Percentiles rank a stretch among this genome's conserved stretches.
Evolutionary conservation across 2,797 vertebrate species (phyloP).

Genomic region (Ciconia nigra): DNA sequence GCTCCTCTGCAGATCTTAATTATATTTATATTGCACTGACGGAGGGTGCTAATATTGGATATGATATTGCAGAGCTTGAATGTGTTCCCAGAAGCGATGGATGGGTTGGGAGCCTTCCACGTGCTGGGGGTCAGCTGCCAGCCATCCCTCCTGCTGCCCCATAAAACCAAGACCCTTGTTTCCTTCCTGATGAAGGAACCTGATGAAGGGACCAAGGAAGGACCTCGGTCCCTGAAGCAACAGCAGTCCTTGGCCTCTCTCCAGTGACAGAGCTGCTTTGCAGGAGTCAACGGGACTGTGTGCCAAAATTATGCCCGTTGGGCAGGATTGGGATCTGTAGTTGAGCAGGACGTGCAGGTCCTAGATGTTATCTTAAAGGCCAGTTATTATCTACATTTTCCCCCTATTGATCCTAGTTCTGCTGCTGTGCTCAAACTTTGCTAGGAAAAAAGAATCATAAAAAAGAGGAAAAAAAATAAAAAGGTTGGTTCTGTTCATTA

Average conservation of each 20-base stretch:
- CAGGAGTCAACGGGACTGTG: background rate
- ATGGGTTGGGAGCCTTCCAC: fast-evolving
- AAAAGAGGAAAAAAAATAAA: background rate
- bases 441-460: background rate
- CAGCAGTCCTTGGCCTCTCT: background rate
- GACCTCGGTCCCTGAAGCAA: background rate
- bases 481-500: background rate
- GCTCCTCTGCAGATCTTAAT: background rate
- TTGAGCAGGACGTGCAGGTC: background rate
- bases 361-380: background rate
- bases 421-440: background rate
- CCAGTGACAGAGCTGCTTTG: background rate
- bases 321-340: background rate
- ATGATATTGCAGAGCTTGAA: background rate
- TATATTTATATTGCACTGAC: no score
- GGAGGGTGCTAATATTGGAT: background rate
- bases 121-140: background rate
- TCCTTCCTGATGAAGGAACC: background rate
- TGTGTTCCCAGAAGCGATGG: fast-evolving
- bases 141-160: background rate
- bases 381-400: background rate
- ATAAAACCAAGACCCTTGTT: fast-evolving
- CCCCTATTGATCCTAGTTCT: background rate
- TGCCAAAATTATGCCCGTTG: background rate
- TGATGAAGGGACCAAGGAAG: background rate